Conservation (phyloP, 2,888 invertebrate species). For the Mactromeris polynyma region DNA sequence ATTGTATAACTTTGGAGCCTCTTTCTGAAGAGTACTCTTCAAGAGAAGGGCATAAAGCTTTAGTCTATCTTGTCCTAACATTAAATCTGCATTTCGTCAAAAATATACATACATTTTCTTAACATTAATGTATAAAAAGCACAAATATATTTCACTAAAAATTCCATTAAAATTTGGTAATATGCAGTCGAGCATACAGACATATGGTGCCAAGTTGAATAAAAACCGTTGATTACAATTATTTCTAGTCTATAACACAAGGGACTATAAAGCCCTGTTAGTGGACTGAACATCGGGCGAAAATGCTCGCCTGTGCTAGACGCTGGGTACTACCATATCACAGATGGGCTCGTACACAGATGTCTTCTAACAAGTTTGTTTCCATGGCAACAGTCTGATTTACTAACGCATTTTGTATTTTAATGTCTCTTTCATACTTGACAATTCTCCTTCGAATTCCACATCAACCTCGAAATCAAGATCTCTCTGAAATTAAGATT, state of each 20-base stretch:
- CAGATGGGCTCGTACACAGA: constrained; percentile 37
- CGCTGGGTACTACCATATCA: constrained; percentile 34
- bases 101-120: not conserved
- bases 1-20: not conserved
- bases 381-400: constrained; percentile 47
- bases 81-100: not conserved
- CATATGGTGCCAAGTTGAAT: not conserved
- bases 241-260: constrained; percentile 23
- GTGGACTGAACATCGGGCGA: not conserved
- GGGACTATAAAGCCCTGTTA: not conserved
- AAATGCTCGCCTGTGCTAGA: not conserved
- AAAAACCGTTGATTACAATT: not conserved
- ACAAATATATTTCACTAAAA: constrained; percentile 16
- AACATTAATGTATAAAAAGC: not conserved
- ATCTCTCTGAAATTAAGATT: constrained; percentile 90
- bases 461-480: constrained; percentile 97
- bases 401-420: constrained; percentile 88
- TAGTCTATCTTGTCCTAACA: not conserved
- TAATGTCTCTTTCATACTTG: constrained; percentile 86
- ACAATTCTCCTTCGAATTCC: constrained; percentile 92
- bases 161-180: constrained; percentile 5
- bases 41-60: not conserved
- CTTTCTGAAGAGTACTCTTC: not conserved
- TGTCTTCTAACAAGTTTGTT: constrained; percentile 35
- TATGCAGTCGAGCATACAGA: not conserved